phyloP scores from a whole-genome alignment of 2,113 vertebrate genomes.

The Fregata magnificens region DNA sequence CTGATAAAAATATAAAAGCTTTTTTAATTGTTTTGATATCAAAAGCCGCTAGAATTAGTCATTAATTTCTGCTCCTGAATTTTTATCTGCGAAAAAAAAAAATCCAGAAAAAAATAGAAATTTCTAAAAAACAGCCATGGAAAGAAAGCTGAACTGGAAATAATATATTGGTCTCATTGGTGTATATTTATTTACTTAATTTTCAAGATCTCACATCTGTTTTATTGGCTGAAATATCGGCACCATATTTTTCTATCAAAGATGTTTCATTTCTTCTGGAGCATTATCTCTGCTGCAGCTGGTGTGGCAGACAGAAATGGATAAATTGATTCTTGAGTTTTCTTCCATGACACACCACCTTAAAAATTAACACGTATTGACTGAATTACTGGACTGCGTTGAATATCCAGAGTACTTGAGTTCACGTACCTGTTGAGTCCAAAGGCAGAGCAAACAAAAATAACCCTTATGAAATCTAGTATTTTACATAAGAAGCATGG shows the following conservation, averaged over 20 bases:
- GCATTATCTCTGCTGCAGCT: neutral
- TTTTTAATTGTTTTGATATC: neutral
- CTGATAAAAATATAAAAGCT: neutral
- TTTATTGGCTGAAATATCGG: neutral
- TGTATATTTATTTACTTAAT: neutral
- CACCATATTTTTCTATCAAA: neutral
- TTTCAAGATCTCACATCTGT: neutral
- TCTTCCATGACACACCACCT: neutral
- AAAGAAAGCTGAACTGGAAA: neutral
- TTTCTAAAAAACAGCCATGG: neutral
- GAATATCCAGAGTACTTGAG: neutral
- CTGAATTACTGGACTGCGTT: neutral
- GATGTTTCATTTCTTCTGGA: neutral
- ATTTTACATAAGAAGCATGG: neutral
- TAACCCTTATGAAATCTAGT: neutral
- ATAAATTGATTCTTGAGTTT: neutral
- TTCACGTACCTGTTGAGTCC: neutral
- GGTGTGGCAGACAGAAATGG: neutral
- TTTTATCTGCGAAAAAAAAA: neutral
- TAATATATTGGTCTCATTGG: neutral
- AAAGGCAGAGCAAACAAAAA: neutral
- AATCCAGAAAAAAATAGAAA: neutral
- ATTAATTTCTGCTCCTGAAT: neutral
- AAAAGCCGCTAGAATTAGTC: neutral
- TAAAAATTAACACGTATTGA: neutral